phyloP scores from a whole-genome alignment of 2,797 vertebrate species.

The Eleutherodactylus coqui region DNA sequence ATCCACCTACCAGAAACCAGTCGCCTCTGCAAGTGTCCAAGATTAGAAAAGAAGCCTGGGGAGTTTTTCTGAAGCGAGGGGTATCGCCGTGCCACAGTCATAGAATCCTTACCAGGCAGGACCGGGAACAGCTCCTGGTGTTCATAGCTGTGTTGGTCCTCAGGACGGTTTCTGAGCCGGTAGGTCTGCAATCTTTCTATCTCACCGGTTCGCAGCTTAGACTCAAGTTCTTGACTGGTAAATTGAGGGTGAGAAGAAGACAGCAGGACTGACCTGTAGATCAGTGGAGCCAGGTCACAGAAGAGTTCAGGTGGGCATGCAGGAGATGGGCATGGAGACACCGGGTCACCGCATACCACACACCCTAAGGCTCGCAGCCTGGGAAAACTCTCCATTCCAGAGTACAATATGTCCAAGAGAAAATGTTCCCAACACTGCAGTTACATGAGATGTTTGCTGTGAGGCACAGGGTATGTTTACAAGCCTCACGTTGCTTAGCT shows the following conservation, averaged over 20 bases:
- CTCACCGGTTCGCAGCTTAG: slow-evolving; percentile 20
- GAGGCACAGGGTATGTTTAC: not conserved
- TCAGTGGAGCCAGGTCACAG: slow-evolving; percentile 21
- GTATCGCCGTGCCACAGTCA: not conserved
- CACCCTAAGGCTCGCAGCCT: not conserved
- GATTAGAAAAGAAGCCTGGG: slow-evolving; percentile 31
- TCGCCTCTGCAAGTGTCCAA: slow-evolving; percentile 47
- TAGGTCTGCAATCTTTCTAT: not conserved
- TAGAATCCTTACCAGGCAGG: not conserved
- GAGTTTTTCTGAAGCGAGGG: not conserved
- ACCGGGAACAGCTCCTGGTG: not conserved
- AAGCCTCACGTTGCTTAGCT: slow-evolving; percentile 21
- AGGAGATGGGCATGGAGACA: slow-evolving; percentile 46
- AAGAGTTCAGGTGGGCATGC: not conserved
- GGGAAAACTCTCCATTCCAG: not conserved
- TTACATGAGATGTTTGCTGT: not conserved
- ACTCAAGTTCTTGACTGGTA: slow-evolving; percentile 20
- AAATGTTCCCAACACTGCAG: not conserved
- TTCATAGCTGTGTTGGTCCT: not conserved
- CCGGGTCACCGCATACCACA: not conserved
- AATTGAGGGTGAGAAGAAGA: slow-evolving; percentile 36
- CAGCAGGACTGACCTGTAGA: slow-evolving; percentile 53
- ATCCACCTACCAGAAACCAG: slow-evolving; percentile 47
- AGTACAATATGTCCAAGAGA: not conserved
- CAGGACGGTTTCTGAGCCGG: not conserved